A percentile compares a stretch with the other conserved stretches of the same genome.
These are phyloP conservation scores for Poecilobothrus nobilitatus DNA, from an alignment of 2,888 invertebrate species.

Conservation along the genomic window DNA sequence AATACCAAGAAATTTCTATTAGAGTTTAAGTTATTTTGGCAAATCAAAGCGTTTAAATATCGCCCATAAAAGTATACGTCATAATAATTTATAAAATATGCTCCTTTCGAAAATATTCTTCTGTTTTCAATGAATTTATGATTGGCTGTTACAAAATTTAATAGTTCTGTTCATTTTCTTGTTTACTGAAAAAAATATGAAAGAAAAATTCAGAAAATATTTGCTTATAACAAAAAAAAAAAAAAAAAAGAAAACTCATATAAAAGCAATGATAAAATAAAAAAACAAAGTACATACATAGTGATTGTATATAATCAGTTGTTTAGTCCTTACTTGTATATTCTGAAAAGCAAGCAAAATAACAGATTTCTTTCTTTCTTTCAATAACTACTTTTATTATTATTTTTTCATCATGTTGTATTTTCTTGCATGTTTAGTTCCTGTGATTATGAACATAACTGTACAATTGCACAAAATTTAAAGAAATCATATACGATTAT, in stretches of 20 bases:
- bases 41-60: too few relatives aligned
- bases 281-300: too few relatives aligned
- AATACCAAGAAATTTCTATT: too few relatives aligned
- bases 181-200: too few relatives aligned
- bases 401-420: background rate
- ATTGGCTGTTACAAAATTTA: slow-evolving; percentile 6
- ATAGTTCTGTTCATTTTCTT: background rate
- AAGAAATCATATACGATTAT: background rate
- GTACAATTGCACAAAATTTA: background rate
- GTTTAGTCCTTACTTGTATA: background rate
- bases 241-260: too few relatives aligned
- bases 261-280: background rate
- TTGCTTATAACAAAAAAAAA: too few relatives aligned
- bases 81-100: too few relatives aligned
- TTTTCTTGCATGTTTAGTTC: background rate
- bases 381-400: background rate
- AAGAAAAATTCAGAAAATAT: too few relatives aligned
- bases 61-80: too few relatives aligned
- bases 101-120: too few relatives aligned
- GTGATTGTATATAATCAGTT: background rate
- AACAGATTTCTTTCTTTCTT: background rate
- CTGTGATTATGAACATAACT: background rate
- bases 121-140: background rate
- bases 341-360: background rate
- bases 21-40: too few relatives aligned